Evolutionary conservation across 2,113 vertebrate species (phyloP).

Genomic region (Poeciliopsis retropinna): DNA sequence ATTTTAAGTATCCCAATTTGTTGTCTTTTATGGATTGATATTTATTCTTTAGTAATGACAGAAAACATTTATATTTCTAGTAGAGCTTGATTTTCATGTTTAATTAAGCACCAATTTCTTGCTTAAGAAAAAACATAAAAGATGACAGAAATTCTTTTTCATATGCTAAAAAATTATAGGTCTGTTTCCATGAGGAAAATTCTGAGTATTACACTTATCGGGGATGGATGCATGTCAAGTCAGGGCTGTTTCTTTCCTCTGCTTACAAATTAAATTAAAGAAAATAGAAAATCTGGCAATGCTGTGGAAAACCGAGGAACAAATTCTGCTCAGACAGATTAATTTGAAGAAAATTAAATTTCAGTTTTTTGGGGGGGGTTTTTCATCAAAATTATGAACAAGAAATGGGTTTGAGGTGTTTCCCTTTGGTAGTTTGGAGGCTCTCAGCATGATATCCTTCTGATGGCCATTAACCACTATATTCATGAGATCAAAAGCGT

Average conservation of each 20-base stretch:
- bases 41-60: background rate
- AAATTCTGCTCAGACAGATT: constrained; percentile 39
- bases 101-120: background rate
- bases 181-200: constrained; percentile 27
- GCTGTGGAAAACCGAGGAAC: constrained; percentile 17
- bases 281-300: constrained; percentile 60
- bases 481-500: constrained; percentile 21
- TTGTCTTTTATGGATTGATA: background rate
- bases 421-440: constrained; percentile 30
- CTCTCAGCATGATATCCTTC: constrained; percentile 28
- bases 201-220: constrained; percentile 12
- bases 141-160: background rate
- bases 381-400: constrained; percentile 20
- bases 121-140: no score
- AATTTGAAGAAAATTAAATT: constrained; percentile 43
- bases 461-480: constrained; percentile 45
- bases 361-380: no score
- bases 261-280: constrained; percentile 43
- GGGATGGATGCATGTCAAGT: constrained; percentile 33
- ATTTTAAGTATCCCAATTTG: background rate
- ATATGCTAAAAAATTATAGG: constrained; percentile 38
- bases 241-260: constrained; percentile 38
- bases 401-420: constrained; percentile 39
- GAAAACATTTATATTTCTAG: background rate
- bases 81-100: background rate